Evolutionary conservation across 1,140 invertebrate species (phyloP).

Genomic region (Harpegnathos saltator): DNA sequence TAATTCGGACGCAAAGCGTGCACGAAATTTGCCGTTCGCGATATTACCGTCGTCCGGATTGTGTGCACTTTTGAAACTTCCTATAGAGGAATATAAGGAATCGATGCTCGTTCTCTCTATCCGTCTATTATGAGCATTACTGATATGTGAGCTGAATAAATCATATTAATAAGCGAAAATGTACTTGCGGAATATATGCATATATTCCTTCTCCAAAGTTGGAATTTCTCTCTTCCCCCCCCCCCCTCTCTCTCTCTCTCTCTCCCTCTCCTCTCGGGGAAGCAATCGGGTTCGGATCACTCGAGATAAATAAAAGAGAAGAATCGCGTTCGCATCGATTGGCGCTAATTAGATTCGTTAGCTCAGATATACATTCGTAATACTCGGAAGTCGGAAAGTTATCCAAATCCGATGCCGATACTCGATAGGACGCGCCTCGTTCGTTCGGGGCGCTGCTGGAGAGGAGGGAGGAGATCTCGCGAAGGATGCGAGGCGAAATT

Average conservation of each 20-base stretch:
- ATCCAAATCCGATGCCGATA: slow-evolving; percentile 4
- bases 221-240: not conserved
- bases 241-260: not conserved
- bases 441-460: not conserved
- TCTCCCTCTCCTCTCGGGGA: not conserved
- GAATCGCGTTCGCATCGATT: slow-evolving; percentile 13
- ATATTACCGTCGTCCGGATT: not conserved
- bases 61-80: not conserved
- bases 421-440: not conserved
- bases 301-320: slow-evolving; percentile 2
- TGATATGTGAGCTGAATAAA: no score
- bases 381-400: not conserved
- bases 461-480: not conserved
- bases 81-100: no score
- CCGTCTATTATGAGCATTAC: not conserved
- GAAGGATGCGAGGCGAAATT: not conserved
- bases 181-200: not conserved
- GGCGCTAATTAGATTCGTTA: slow-evolving; percentile 26
- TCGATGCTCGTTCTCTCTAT: no score
- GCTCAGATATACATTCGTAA: slow-evolving; percentile 9
- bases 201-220: not conserved
- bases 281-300: not conserved
- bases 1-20: slow-evolving; percentile 41
- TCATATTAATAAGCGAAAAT: slow-evolving; percentile 1
- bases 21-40: not conserved